phyloP scores from a whole-genome alignment of 2,888 invertebrate species.

The Dynastes tityus region DNA sequence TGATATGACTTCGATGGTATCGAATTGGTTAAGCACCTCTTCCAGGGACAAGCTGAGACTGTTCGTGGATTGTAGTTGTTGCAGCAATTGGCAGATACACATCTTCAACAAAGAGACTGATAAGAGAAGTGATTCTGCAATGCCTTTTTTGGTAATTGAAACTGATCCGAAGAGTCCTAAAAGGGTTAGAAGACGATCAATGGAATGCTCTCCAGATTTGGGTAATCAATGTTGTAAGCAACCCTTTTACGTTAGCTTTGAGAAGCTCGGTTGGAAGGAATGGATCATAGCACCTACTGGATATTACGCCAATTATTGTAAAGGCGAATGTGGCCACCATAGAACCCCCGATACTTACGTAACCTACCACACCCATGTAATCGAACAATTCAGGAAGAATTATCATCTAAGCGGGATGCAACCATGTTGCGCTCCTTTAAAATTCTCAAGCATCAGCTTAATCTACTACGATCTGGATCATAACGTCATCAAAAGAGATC shows the following conservation, averaged over 20 bases:
- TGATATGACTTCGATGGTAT: constrained; percentile 85
- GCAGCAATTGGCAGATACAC: constrained; percentile 84
- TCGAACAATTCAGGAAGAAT: constrained; percentile 89
- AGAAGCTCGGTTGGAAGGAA: constrained; percentile 94
- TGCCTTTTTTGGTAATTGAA: constrained; percentile 88
- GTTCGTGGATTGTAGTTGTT: constrained; percentile 89
- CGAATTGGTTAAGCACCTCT: constrained; percentile 78
- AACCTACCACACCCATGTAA: constrained; percentile 92
- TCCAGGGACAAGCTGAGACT: constrained; percentile 77
- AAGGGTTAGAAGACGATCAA: constrained; percentile 84
- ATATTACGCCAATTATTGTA: constrained; percentile 95
- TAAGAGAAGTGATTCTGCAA: constrained; percentile 74
- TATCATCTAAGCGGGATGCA: constrained; percentile 84
- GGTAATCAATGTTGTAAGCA: constrained; percentile 89
- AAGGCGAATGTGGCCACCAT: constrained; percentile 88
- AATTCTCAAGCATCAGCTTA: constrained; percentile 93
- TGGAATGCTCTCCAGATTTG: constrained; percentile 84
- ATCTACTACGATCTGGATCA: constrained; percentile 93
- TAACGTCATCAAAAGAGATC: constrained; percentile 92
- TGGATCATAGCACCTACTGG: constrained; percentile 90
- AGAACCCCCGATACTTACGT: constrained; percentile 87
- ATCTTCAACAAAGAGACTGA: constrained; percentile 70
- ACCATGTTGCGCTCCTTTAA: constrained; percentile 93
- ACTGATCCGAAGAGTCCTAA: constrained; percentile 81
- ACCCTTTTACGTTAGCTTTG: constrained; percentile 92